These are phyloP conservation scores for Pantelozetes paolii DNA, from an alignment of 2,888 invertebrate genomes.

Conservation along the genomic window DNA sequence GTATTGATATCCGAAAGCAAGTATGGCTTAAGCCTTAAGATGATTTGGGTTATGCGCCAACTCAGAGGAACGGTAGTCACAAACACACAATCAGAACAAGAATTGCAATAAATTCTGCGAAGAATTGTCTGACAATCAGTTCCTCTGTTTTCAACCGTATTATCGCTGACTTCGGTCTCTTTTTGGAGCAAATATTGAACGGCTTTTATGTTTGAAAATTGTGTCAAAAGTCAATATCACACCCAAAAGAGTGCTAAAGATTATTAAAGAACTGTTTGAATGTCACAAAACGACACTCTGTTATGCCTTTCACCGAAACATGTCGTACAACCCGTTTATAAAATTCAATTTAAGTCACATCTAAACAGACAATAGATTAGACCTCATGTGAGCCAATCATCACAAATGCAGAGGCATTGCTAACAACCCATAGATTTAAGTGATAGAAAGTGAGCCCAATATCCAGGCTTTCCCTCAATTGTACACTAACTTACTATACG, in stretches of 20 bases:
- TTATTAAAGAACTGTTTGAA: conserved; percentile 2
- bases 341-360: background rate
- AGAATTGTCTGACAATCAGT: conserved; percentile 24
- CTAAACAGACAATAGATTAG: background rate
- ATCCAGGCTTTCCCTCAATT: background rate
- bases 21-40: too few relatives aligned
- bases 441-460: background rate
- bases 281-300: background rate
- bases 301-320: background rate
- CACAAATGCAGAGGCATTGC: background rate
- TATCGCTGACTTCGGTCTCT: conserved; percentile 10
- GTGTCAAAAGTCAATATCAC: background rate
- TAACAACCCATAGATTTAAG: background rate
- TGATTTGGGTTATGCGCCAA: background rate
- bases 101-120: conserved; percentile 37
- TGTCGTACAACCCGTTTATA: background rate
- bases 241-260: background rate
- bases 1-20: too few relatives aligned
- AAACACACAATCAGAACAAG: conserved; percentile 38
- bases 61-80: too few relatives aligned
- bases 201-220: too few relatives aligned
- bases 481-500: too few relatives aligned
- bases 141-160: background rate
- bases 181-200: background rate
- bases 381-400: conserved; percentile 14